Evolutionary conservation across 2,888 invertebrate genomes (phyloP), one percentile per base, ranked within the genome.

Genomic region (Elysia crispata): DNA sequence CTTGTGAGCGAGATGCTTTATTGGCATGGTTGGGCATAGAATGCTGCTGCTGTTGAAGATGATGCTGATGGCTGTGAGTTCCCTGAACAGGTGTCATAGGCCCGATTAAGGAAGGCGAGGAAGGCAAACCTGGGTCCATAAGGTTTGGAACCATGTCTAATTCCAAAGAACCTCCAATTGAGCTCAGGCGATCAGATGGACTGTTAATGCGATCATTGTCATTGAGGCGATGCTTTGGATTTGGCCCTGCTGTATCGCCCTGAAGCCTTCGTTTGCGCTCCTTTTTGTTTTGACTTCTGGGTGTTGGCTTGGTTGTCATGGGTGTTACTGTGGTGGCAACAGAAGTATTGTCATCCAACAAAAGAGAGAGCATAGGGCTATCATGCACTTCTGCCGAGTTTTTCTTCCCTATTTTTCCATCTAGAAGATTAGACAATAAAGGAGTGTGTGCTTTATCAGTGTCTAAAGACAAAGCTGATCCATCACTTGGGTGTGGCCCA

Each of bases 171-270:
- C 64, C 50, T 77, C 82, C 81, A 1, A 83, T 67, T 28, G 82
- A 82, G 80, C 57, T 54, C 79, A 82, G 41, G 79, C 86, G 62
- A 81, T 83, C 85, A 80, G 83, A 84, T 69, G 84, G 82, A 41
- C 41, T 41, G 41, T 41, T 41, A 11, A 41, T 41, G 11, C 41
- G 41, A 60, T 86, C 85, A 79, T 82, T 84, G 33, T 85, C 86
- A 83, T 86, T 84, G 25, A 87, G 57, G 83, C 90, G 87, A 69
- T 91, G 88, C 81, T 92, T 92, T 1, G 92, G 92, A 83, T 91
- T 91, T 77, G 90, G 87, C 1, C 91, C 91, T 50, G 84, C 80
- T 15, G 86, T 76, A 62, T 90, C 89, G 28, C 86, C 85, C 20
- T 86, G 86, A 13, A 90, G 89, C 78, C 89, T 90, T 66, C 90